Base-by-base conservation (phyloP, 1,140 invertebrate genomes). In the Drosophila punjabiensis region DNA sequence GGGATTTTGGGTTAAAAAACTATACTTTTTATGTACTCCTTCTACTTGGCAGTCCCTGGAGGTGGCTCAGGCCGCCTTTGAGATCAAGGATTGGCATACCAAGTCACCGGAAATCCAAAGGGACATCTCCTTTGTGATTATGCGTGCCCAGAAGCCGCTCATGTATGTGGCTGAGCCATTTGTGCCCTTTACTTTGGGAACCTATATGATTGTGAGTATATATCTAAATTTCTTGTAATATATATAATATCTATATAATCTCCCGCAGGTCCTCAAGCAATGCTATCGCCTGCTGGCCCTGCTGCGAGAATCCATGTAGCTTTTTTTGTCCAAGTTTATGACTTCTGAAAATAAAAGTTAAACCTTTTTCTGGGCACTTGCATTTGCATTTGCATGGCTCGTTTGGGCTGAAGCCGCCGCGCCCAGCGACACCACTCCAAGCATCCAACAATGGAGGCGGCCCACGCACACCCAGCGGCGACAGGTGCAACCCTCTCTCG, bases 401-500 rank as follows among this genome's bases (percentile, higher is more conserved):
- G 71, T 87, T 87, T 74, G 69, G 75, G 78, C 50, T 75, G 35
- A 45, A 41, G 78, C 63, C 61, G 78, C 66, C 85, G 82, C 85
- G 66, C 85, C 85, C 82, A 88, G 43, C 69, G 66, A 60, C 78
- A 85, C 75, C 78, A 77, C 67, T 68, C 43, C 13, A 7, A 20
- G 48, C 43, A 7, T 9, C 28, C n/a, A 68, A 74, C 73, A 81
- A 80, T 73, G 68, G 67, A 47, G 65, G 39, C 48, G 52, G 53
- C 32, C 78, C 55, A 81, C 81, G 79, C 84, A 88, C 84, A 79
- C 81, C 81, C 84, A 81, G 76, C 77, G 76, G 69, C 68, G 81
- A 83, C 85, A 88, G 81, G 85, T 85, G 74, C 84, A 75, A 78
- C 80, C 79, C 61, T 56, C 53, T 14, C 32, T 10, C 16, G 67